Evolutionary conservation across 2,888 invertebrate genomes (phyloP), one percentile per base, ranked within the genome.

Genomic region (Drosophila pegasa): DNA sequence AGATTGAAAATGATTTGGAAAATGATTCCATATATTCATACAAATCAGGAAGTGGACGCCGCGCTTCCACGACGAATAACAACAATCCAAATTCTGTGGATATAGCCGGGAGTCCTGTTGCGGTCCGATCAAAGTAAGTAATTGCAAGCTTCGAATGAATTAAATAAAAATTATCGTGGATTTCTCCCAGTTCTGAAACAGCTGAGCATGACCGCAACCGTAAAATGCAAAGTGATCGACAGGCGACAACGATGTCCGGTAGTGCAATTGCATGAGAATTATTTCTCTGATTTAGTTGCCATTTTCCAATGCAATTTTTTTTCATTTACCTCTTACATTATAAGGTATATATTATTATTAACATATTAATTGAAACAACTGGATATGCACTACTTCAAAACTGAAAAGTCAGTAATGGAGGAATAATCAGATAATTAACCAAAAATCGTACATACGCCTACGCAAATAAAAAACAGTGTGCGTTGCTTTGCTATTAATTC

Each of bases 241-340:
- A 92, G 89, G 87, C 91, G 85, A 91, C 92, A 89, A 92, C 92
- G 90, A 92, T 92, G 92, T 92, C 92, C 76, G 92, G 92, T 68
- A 92, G 92, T 92, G 92, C 92, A 91, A 92, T 92, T 85, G 92
- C 92, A 92, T 92, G 92, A 92, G 92, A 92, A 91, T 92, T 92
- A 92, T 92, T 92, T 92, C 92, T 92, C 92, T 92, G 92, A 92
- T 92, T 92, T 92, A 92, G 92, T 92, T 92, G 89, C 88, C 90
- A 85, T 90, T 91, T 85, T 59, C 65, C 68, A 75, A 72, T 56
- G 35, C 77, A 73, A 77, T 87, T 83, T 78, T 54, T 88, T 87
- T 88, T 73, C 50, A 78, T 45, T 43, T 61, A 51, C 33, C 35
- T 31, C 2, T 14, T 48, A 61, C 52, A 40, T 54, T 58, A 50